Conservation (phyloP, 2,888 invertebrate species). For the Chrysodeixis includens region DNA sequence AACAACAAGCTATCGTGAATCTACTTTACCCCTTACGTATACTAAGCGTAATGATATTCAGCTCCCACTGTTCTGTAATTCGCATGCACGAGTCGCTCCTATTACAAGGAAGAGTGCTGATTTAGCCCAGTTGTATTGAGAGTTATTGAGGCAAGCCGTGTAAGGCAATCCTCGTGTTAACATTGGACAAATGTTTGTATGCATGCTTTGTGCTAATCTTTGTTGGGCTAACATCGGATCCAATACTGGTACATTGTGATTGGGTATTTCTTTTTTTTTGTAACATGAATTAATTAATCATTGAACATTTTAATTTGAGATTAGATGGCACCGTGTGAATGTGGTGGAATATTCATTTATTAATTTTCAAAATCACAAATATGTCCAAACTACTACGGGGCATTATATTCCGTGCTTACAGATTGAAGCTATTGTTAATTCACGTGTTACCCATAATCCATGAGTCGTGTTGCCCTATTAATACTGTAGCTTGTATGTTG, state of each 20-base stretch:
- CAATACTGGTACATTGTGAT: not conserved
- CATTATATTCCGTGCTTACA: not conserved
- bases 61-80: not conserved
- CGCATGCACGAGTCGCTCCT: not conserved
- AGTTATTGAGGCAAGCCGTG: not conserved
- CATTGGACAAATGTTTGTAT: slow-evolving; percentile 1
- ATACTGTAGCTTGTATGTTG: not conserved
- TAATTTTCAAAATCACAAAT: no score
- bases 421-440: not conserved
- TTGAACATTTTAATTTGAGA: no score
- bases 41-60: slow-evolving; percentile 3
- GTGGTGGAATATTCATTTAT: no score
- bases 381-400: not conserved
- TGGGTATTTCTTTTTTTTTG: not conserved
- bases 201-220: not conserved
- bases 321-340: no score
- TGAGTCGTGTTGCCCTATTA: not conserved
- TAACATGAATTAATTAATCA: no score
- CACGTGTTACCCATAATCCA: not conserved
- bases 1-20: not conserved
- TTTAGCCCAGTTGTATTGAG: not conserved
- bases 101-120: slow-evolving; percentile 1
- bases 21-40: not conserved
- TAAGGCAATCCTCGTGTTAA: not conserved
- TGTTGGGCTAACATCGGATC: not conserved